phyloP scores from a whole-genome alignment of 2,113 vertebrate species.

The Phainopepla nitens region DNA sequence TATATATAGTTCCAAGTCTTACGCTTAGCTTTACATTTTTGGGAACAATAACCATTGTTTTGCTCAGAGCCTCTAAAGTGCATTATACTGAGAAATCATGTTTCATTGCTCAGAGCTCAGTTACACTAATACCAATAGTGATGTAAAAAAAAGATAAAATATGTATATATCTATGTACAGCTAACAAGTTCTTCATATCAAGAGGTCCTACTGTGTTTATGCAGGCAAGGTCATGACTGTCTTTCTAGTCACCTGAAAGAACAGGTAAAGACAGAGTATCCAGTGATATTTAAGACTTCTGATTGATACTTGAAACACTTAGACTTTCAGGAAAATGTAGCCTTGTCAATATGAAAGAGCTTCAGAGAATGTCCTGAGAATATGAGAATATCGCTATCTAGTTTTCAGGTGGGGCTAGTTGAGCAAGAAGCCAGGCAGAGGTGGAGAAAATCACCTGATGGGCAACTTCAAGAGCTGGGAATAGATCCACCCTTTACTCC shows the following conservation, averaged over 20 bases:
- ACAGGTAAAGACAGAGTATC: background rate
- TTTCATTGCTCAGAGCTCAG: background rate
- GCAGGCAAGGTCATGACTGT: background rate
- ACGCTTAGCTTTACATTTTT: background rate
- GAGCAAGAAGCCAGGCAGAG: background rate
- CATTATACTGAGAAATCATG: background rate
- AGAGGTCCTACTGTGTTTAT: background rate
- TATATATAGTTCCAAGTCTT: background rate
- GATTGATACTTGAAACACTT: background rate
- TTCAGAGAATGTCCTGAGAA: background rate
- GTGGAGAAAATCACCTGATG: background rate
- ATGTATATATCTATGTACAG: background rate
- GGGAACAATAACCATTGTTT: background rate
- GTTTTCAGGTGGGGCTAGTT: background rate
- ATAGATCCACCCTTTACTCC: background rate
- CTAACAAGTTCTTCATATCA: background rate
- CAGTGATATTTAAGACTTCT: background rate
- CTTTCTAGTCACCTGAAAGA: background rate
- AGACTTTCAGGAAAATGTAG: background rate
- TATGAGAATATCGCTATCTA: background rate
- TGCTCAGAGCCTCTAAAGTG: background rate
- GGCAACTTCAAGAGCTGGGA: background rate
- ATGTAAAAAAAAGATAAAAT: background rate
- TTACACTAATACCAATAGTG: background rate
- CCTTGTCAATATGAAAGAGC: background rate